Percentiles rank a stretch among this genome's conserved stretches.
Conservation (phyloP, 2,888 invertebrate genomes). For the Trachelus troglodyta region DNA sequence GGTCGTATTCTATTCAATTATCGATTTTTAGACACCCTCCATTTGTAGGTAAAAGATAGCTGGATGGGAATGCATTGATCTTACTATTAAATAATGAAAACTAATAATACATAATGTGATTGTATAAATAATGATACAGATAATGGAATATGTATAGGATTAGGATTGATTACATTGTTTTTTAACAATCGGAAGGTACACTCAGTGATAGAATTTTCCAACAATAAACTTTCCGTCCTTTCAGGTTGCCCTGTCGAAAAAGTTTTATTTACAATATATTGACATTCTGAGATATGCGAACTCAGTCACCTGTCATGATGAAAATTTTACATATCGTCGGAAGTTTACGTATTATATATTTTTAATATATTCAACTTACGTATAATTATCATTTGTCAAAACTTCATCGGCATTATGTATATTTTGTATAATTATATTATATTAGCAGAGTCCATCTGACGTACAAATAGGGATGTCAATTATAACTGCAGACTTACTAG, state of each 20-base stretch:
- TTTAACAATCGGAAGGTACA: too few species aligned
- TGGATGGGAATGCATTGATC: not conserved
- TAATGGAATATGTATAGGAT: too few species aligned
- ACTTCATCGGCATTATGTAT: not conserved
- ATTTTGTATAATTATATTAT: not conserved
- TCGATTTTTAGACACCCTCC: not conserved
- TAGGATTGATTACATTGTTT: too few species aligned
- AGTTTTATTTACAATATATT: conserved; percentile 55
- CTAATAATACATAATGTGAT: too few species aligned
- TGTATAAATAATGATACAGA: too few species aligned
- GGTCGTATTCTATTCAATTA: not conserved
- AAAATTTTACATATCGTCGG: conserved; percentile 38
- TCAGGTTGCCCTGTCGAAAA: conserved; percentile 37
- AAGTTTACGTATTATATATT: conserved; percentile 42
- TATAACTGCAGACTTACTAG: conserved; percentile 29
- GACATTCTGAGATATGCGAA: conserved; percentile 43
- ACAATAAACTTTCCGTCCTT: not conserved
- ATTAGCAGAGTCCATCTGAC: conserved; percentile 15
- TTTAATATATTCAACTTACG: conserved; percentile 47
- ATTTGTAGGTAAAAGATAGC: not conserved
- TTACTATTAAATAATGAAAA: not conserved
- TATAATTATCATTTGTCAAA: conserved; percentile 5
- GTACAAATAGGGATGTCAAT: conserved; percentile 44
- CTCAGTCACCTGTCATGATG: conserved; percentile 48
- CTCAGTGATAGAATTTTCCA: too few species aligned